Evolutionary conservation across 2,113 vertebrate species (phyloP), one percentile per base, ranked within the genome.

Genomic region (Thinocorus orbignyianus): DNA sequence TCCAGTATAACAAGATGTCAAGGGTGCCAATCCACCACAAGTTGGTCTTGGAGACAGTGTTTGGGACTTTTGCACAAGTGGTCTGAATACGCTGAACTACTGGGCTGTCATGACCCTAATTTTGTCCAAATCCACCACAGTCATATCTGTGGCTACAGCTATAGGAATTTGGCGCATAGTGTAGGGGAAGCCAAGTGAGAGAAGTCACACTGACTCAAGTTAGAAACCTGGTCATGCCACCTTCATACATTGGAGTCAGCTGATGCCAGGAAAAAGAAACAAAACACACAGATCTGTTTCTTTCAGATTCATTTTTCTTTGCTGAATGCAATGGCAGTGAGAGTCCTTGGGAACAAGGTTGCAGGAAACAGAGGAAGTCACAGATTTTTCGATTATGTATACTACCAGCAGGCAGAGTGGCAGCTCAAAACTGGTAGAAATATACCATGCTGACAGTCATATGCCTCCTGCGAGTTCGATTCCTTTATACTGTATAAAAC

Each of bases 171-270:
- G 3, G 2, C 57, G 46, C 39, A 22, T 20, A 13, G 28, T 62
- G 8, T 3, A 42, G 24, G 57, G 13, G 20, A 85, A 79, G 8
- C 3, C 26, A 48, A n/a, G 30, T 0, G 1, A 66, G 28, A 44
- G 4, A 6, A 57, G 6, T 64, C 25, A 37, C 31, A 13, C 2
- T 28, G 23, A 16, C 6, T 55, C 44, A 30, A 25, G 7, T 54
- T 33, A 37, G 33, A 73, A 55, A 65, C 31, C 10, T 16, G 24
- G 7, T 33, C 25, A 9, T 58, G 24, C 24, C 35, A 33, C 7
- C 6, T 49, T 31, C 19, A 3, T 24, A 7, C 16, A 3, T 0
- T 31, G 30, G 9, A 71, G 22, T 2, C 13, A 42, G 19, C 1
- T 42, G 23, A 48, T 41, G 19, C 3, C 19, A 58, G 17, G 20